Evolutionary conservation across 2,888 invertebrate genomes (phyloP), one percentile per base, ranked within the genome.

Genomic region (Microctonus hyperodae): DNA sequence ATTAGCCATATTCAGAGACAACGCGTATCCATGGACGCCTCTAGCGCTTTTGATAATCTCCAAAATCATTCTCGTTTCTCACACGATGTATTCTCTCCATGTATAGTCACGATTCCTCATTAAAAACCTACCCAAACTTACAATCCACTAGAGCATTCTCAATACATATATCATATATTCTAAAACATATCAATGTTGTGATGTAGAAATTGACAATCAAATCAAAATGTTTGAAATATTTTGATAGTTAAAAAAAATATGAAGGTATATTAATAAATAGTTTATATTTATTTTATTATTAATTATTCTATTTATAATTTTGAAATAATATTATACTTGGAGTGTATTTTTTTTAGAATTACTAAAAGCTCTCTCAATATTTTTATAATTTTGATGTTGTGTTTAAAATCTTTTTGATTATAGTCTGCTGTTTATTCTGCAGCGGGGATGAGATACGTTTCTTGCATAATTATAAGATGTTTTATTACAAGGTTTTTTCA

Each of bases 1-100:
- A 83, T 83, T 83, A 74, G 82, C 82, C 77, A 81, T 81, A 83
- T 83, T 83, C 82, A 75, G 75, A 79, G 81, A 81, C 80, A 77
- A 75, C 83, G 83, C 83, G 83, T 83, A 72, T 62, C 66, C 67
- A 64, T 65, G 35, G 62, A 68, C 53, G 66, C 71, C 70, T 64
- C 48, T 22, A 75, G 79, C 80, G 76, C 28, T 58, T 67, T 56
- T 64, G 59, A 61, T 40, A 55, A 55, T 66, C 66, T 51, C 55
- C 67, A 50, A 66, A 70, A 68, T 70, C 68, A 51, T 57, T 62
- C 66, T 40, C 58, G 40, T 44, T 53, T 61, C 44, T 53, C 53
- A 57, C 67, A 40, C 55, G 44, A 44, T n/a, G 44, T 44, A 44
- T n/a, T 44, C n/a, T 44, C n/a, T 16, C 16, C 16, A 44, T 44